Base-by-base conservation (phyloP, 1,140 invertebrate genomes). In the Cotesia vestalis region DNA sequence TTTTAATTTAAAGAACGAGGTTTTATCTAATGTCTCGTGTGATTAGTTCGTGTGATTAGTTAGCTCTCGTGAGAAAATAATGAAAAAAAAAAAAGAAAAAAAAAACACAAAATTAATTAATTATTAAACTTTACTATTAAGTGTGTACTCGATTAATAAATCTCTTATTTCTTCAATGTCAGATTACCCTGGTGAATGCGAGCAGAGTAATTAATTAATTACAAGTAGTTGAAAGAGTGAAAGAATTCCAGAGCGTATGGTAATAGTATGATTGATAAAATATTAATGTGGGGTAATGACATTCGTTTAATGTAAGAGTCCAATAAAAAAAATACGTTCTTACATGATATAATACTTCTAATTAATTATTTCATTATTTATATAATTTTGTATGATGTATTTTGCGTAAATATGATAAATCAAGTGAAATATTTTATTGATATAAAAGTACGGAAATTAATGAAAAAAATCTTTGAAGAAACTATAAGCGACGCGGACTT, bases 251-350 rank as follows among this genome's bases (percentile, higher is more conserved):
- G 46, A 55, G 53, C 0, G 17, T 38, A 62, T 57, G 46, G 6
- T 9, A 52, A 64, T 36, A 14, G 14, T 4, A 55, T 62, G 8
- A 66, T 40, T 57, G 52, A 35, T n/a, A 27, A 51, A 38, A 53
- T 34, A 53, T 36, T 62, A 38, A 57, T 20, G 51, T 40, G 38
- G 27, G 60, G 46, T 61, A 59, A 27, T 52, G 55, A 72, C 35
- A 9, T 66, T 60, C 62, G 62, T 38, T 66, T 71, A 59, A 69
- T 73, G 72, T 73, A 73, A 66, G 72, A 66, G 72, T 73, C 60
- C 61, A 73, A 69, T 69, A 59, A 59, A 55, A 46, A 69, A 73
- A 73, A 73, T 69, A 64, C 66, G 69, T 69, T 69, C 66, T 73
- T 69, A 69, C 67, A 73, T 52, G 38, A 12, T 53, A 27, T 38